phyloP scores from a whole-genome alignment of 2,797 vertebrate genomes.

The Hemibagrus guttatus region DNA sequence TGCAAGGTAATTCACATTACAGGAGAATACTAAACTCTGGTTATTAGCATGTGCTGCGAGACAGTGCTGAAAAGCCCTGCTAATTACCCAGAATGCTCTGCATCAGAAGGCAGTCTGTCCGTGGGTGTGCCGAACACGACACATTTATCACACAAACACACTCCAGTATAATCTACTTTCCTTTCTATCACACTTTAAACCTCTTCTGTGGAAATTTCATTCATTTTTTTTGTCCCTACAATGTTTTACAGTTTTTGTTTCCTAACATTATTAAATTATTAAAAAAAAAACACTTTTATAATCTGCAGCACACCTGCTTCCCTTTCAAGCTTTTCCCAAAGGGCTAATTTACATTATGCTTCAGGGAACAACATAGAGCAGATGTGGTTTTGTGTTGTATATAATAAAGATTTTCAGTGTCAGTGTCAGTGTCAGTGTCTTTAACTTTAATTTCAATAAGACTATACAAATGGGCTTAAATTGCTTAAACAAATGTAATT shows the following conservation, averaged over 20 bases:
- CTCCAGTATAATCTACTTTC: neutral
- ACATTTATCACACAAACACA: conserved; percentile 19
- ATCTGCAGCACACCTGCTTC: neutral
- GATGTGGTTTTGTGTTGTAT: neutral
- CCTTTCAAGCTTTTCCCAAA: neutral
- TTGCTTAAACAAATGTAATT: neutral
- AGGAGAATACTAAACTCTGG: conserved; percentile 3
- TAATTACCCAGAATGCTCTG: conserved; percentile 52
- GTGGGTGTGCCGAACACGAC: conserved; percentile 30
- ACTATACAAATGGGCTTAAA: neutral
- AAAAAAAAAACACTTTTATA: neutral
- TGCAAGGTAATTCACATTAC: neutral
- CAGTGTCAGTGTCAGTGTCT: neutral
- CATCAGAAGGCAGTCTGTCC: conserved; percentile 19
- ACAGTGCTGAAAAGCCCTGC: conserved; percentile 34
- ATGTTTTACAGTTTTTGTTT: neutral
- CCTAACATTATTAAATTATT: neutral
- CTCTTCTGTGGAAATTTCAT: neutral
- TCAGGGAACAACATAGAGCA: neutral
- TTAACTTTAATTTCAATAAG: neutral
- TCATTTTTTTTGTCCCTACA: too few species aligned
- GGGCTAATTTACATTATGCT: neutral
- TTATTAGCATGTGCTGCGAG: neutral
- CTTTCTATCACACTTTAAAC: neutral
- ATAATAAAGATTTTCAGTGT: neutral